phyloP scores from a whole-genome alignment of 2,888 invertebrate genomes.

The Caprella mutica region DNA sequence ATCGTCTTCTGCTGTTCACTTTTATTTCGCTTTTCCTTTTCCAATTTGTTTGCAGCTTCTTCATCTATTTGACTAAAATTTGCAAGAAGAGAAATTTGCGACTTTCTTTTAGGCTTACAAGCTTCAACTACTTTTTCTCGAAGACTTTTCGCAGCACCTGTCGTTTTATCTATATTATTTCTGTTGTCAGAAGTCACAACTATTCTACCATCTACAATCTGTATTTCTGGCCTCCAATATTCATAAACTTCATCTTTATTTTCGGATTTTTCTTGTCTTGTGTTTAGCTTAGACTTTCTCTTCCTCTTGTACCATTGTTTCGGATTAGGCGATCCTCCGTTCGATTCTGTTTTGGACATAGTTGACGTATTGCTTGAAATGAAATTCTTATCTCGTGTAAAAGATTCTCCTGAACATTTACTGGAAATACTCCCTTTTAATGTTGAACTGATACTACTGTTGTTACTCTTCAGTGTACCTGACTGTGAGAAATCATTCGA shows the following conservation, averaged over 20 bases:
- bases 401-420: not conserved
- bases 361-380: not conserved
- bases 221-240: conserved; percentile 31
- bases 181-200: conserved; percentile 7
- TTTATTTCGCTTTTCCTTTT: conserved; percentile 16
- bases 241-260: conserved; percentile 17
- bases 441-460: not conserved
- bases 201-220: conserved; percentile 21
- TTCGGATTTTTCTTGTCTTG: not conserved
- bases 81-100: conserved; percentile 26
- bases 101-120: conserved; percentile 23
- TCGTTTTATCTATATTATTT: conserved; percentile 8
- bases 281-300: conserved; percentile 16
- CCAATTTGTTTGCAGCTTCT: conserved; percentile 24
- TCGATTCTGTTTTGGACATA: not conserved
- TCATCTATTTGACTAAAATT: conserved; percentile 27
- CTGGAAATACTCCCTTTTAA: not conserved
- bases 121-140: conserved; percentile 17
- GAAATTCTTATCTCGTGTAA: not conserved
- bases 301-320: conserved; percentile 33
- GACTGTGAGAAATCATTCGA: too few species aligned
- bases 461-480: not conserved
- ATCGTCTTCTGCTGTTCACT: conserved; percentile 12
- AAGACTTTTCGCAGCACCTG: conserved; percentile 3
- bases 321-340: conserved; percentile 17